Percentiles rank a stretch among this genome's conserved stretches.
Conservation (phyloP, 1,140 invertebrate species). For the Apocrypta bakeri region DNA sequence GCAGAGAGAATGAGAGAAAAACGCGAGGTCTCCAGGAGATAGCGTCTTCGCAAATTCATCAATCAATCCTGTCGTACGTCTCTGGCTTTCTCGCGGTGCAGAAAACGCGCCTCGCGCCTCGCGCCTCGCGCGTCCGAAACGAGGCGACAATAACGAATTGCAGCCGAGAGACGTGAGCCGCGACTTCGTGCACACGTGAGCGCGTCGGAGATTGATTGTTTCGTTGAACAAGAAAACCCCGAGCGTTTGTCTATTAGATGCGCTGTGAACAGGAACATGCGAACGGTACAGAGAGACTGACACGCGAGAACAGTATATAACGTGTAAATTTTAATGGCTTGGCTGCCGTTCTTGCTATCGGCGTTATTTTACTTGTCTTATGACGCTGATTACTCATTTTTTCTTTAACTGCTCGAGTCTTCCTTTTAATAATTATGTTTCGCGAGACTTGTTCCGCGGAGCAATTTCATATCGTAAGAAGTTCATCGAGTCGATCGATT, state of each 20-base stretch:
- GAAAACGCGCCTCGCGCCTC: too few relatives aligned
- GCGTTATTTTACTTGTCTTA: not conserved
- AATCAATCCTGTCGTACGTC: not conserved
- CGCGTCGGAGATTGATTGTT: slow-evolving; percentile 27
- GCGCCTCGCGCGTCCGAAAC: slow-evolving; percentile 13
- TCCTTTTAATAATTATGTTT: not conserved
- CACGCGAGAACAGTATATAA: slow-evolving; percentile 2
- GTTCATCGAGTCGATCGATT: too few relatives aligned
- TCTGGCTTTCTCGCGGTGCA: not conserved
- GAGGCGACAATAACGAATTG: slow-evolving; percentile 22
- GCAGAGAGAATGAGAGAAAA: not conserved
- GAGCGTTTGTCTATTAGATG: slow-evolving; percentile 20
- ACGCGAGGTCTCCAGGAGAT: not conserved
- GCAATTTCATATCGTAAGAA: not conserved
- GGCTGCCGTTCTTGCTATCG: not conserved
- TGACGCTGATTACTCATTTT: not conserved
- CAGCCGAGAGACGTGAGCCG: slow-evolving; percentile 13
- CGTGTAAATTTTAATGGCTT: not conserved
- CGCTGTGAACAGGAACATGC: not conserved
- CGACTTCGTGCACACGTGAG: slow-evolving; percentile 13
- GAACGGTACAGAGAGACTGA: not conserved
- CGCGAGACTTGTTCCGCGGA: not conserved
- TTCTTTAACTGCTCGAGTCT: not conserved
- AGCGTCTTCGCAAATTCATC: not conserved
- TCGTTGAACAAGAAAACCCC: slow-evolving; percentile 10